phyloP scores from a whole-genome alignment of 2,888 invertebrate genomes.

The Ophion obscuratus region DNA sequence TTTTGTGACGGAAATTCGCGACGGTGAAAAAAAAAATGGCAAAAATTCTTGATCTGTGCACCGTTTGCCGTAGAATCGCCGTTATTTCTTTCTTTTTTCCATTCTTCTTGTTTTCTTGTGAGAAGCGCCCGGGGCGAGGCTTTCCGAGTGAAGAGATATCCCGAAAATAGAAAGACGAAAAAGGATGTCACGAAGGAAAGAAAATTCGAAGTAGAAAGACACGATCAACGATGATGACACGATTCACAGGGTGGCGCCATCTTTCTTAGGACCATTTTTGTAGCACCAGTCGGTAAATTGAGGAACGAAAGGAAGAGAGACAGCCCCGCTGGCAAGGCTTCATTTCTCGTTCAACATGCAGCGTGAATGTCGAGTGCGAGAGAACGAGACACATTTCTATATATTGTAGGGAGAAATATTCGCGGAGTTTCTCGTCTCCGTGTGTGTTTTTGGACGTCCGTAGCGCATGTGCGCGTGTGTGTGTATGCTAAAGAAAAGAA shows the following conservation, averaged over 20 bases:
- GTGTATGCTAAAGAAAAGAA: slow-evolving; percentile 45
- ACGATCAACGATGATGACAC: background rate
- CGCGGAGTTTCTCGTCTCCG: slow-evolving; percentile 63
- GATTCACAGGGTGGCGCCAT: background rate
- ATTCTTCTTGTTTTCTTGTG: background rate
- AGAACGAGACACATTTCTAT: background rate
- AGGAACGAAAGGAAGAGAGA: background rate
- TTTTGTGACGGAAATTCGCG: too few species aligned
- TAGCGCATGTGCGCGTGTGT: slow-evolving; percentile 66
- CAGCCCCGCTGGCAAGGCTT: background rate
- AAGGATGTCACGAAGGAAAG: background rate
- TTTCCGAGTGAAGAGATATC: background rate
- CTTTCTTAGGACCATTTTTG: background rate
- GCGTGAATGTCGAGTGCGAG: background rate
- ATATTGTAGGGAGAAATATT: background rate
- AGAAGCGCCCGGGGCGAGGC: background rate
- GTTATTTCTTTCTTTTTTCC: background rate
- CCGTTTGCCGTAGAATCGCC: slow-evolving; percentile 39
- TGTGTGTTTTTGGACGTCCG: slow-evolving; percentile 67
- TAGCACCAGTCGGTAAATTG: background rate
- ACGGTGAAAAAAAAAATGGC: background rate
- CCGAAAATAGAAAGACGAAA: background rate
- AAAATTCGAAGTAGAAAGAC: background rate
- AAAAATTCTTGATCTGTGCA: background rate
- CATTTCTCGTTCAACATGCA: background rate